A percentile compares a stretch with the other conserved stretches of the same genome.
Conservation (phyloP, 2,113 vertebrate species). For the Herpetotheres cachinnans region DNA sequence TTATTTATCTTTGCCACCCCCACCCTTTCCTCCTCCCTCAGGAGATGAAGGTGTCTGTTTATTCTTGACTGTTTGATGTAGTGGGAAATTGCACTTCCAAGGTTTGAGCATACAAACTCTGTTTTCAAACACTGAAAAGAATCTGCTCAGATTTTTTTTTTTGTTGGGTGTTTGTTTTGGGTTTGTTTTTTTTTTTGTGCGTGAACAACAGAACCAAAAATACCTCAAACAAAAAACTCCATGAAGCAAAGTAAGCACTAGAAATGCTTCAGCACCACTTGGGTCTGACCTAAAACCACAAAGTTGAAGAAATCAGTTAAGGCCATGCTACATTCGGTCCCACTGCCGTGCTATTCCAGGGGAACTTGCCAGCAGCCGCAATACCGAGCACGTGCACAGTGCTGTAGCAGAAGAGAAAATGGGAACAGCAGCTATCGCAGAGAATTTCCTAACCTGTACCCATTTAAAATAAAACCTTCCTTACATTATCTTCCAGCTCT, state of each 20-base stretch:
- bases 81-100: neutral
- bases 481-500: neutral
- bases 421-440: neutral
- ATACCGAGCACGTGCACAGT: neutral
- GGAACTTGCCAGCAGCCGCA: neutral
- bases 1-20: neutral
- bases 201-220: neutral
- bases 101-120: neutral
- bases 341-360: neutral
- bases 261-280: neutral
- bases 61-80: neutral
- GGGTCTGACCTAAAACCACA: neutral
- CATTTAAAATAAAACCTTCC: neutral
- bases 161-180: neutral
- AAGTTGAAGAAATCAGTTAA: neutral
- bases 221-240: neutral
- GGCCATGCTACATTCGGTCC: neutral
- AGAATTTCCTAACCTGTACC: neutral
- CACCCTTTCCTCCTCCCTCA: no score
- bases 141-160: neutral
- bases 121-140: neutral
- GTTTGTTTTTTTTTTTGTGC: no score
- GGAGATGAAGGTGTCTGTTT: neutral
- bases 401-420: neutral
- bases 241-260: neutral